Percentiles rank a stretch among this genome's conserved stretches.
phyloP scores from a whole-genome alignment of 2,888 invertebrate species.

The Athrips mouffetella region DNA sequence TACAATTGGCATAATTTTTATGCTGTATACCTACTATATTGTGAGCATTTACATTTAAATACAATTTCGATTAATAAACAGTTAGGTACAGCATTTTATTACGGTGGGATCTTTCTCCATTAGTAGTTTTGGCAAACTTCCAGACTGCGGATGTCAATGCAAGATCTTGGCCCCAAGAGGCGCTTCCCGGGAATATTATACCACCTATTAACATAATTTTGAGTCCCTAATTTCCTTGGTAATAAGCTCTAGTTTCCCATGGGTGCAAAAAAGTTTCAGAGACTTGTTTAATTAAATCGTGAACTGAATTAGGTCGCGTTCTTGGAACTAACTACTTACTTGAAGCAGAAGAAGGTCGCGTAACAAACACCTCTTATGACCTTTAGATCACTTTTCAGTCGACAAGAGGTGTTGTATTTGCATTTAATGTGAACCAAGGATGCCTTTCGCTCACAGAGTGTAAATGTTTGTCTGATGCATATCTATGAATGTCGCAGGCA shows the following conservation, averaged over 20 bases:
- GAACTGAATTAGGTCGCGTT: conserved; percentile 4
- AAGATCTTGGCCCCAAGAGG: conserved; percentile 25
- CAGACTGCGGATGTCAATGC: conserved; percentile 24
- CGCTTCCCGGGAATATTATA: conserved; percentile 38
- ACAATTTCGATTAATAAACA: no score
- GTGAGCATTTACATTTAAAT: no score
- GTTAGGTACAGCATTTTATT: no score
- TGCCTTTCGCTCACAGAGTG: not conserved
- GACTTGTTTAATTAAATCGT: conserved; percentile 17
- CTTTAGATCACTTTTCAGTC: conserved; percentile 6
- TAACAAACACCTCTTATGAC: not conserved
- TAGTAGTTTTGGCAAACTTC: conserved; percentile 16
- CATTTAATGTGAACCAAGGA: conserved; percentile 6
- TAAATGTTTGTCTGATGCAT: no score
- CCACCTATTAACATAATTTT: conserved; percentile 49
- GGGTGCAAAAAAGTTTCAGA: not conserved
- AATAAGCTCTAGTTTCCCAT: conserved; percentile 26
- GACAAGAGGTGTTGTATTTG: not conserved
- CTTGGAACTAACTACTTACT: not conserved
- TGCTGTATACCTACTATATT: no score
- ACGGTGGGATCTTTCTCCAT: no score
- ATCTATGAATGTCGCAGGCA: not conserved
- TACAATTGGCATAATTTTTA: no score
- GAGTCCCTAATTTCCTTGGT: conserved; percentile 39
- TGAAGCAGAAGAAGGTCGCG: not conserved